Evolutionary conservation across 2,797 vertebrate genomes (phyloP).

Genomic region (Pangasius larnaudii): DNA sequence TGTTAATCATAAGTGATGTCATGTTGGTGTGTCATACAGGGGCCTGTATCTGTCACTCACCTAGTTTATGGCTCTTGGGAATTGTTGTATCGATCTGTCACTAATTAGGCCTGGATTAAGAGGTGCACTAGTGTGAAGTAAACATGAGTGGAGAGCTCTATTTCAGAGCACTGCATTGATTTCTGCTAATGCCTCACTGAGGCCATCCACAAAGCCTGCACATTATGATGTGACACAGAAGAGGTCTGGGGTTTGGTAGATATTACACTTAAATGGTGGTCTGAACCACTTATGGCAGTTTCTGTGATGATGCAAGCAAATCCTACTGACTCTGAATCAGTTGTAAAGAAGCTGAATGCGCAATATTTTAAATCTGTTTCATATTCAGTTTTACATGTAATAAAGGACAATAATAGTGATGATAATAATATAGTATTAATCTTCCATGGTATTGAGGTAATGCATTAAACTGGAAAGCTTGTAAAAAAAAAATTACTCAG

Average conservation of each 20-base stretch:
- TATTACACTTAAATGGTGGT: conserved; percentile 13
- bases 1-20: conserved; percentile 46
- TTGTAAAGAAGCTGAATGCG: conserved; percentile 27
- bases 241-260: conserved; percentile 15
- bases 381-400: conserved; percentile 22
- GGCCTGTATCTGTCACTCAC: conserved; percentile 29
- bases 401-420: conserved; percentile 20
- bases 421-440: conserved; percentile 23
- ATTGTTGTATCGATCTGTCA: conserved; percentile 53
- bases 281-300: not conserved
- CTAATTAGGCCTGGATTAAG: conserved; percentile 58
- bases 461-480: conserved; percentile 29
- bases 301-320: not conserved
- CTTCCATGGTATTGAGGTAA: conserved; percentile 15
- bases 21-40: conserved; percentile 18
- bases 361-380: conserved; percentile 24
- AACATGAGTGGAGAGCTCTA: conserved; percentile 41
- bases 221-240: conserved; percentile 2
- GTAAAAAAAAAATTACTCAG: conserved; percentile 7
- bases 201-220: conserved; percentile 16
- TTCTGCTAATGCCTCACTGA: conserved; percentile 50
- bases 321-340: conserved; percentile 5
- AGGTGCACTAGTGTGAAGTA: conserved; percentile 48
- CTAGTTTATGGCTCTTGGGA: conserved; percentile 48
- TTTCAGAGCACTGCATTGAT: conserved; percentile 52